Base-by-base conservation (phyloP, 1,140 invertebrate species). In the Mylabris phalerata region DNA sequence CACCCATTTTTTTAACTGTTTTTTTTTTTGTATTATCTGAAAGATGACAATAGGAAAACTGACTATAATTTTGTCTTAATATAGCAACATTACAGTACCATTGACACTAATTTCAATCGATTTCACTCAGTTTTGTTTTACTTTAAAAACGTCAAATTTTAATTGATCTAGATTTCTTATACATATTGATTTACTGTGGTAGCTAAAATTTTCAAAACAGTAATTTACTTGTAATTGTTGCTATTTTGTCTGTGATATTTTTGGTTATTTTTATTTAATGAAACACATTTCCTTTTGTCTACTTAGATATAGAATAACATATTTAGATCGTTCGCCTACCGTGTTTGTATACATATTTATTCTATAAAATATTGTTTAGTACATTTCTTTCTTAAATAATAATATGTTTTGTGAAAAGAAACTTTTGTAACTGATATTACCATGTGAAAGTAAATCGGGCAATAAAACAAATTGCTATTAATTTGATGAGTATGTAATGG, bases 181-280 rank as follows among this genome's bases (percentile, higher is more conserved):
- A 19, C 19, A 19, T 19, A 19, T 19, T 19, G 19, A 19, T 19
- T 19, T 19, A 19, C 1, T 32, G 7, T 32, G 32, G 32, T 32
- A 32, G 32, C 32, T 32, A 32, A 5, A 32, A 32, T 32, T 32
- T 32, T 19, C 19, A 7, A 32, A 32, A 32, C 7, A 5, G 7
- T 32, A 4, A 32, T 32, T 5, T 32, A 32, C 44, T 54, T 54
- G 51, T 54, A 45, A 26, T 46, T 54, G 51, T 54, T 54, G 51
- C 51, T 54, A 54, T 54, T 54, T 54, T 54, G 51, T 54, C 51
- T 54, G 51, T 54, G 51, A 54, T 54, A 54, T 54, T 54, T 19
- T 54, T 54, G 51, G 51, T 54, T 54, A 52, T 43, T 42, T 51
- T 32, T 52, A 52, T 52, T 52, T 52, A 52, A 26, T 52, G 50